A percentile compares a stretch with the other conserved stretches of the same genome.
Evolutionary conservation across 2,797 vertebrate genomes (phyloP).

Genomic region (Chromis chromis): DNA sequence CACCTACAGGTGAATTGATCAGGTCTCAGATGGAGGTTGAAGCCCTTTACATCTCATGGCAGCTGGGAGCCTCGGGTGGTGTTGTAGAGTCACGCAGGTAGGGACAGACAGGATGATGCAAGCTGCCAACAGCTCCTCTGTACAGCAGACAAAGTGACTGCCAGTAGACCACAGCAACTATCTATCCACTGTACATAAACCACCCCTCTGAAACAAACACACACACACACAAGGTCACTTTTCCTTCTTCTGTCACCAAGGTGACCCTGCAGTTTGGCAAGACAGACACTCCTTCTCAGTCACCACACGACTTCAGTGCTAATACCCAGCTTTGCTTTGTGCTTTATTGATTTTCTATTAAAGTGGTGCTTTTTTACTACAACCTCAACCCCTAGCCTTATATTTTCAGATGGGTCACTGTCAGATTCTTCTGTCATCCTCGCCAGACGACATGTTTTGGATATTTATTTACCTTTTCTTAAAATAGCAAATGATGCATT

Average conservation of each 20-base stretch:
- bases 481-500: not conserved
- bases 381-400: constrained; percentile 9
- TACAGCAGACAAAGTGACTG: constrained; percentile 61
- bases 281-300: constrained; percentile 52
- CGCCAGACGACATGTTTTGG: not conserved
- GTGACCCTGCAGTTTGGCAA: constrained; percentile 66
- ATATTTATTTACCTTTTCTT: constrained; percentile 18
- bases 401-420: constrained; percentile 31
- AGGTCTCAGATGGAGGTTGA: constrained; percentile 55
- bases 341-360: constrained; percentile 66
- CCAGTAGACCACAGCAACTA: constrained; percentile 32
- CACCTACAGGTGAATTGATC: constrained; percentile 51
- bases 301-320: constrained; percentile 45
- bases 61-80: constrained; percentile 57
- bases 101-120: constrained; percentile 50
- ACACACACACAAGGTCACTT: constrained; percentile 52
- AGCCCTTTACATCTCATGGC: constrained; percentile 23
- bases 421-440: constrained; percentile 15
- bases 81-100: constrained; percentile 39
- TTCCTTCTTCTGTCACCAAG: constrained; percentile 58
- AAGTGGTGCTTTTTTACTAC: constrained; percentile 44
- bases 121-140: constrained; percentile 49
- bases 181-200: constrained; percentile 43
- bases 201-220: constrained; percentile 20
- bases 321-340: constrained; percentile 62